Base-by-base conservation (phyloP, 2,888 invertebrate genomes). In the Eupithecia inturbata region DNA sequence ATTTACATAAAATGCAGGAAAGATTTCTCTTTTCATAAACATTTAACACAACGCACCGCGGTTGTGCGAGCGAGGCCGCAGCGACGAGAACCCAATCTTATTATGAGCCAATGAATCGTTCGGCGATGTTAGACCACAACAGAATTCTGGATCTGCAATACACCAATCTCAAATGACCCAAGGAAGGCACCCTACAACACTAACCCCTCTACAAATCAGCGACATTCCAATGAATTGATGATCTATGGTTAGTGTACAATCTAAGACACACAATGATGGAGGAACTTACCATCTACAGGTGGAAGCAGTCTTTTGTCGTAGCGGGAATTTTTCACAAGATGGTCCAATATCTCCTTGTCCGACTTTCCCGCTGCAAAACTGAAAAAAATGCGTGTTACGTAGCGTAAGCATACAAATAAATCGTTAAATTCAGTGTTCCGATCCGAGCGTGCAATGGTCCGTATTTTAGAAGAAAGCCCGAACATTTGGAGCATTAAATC, bases 301-400 rank as follows among this genome's bases (percentile, higher is more conserved):
- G 98, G 98, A 88, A 98, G 96, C 91, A 98, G 96, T 95, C 98
- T 96, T 95, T 98, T 98, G 95, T 98, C 98, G 95, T 98, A 98
- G 93, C 98, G 97, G 89, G 97, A 97, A 88, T 96, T 96, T 94
- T 96, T 96, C 89, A 98, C 95, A 87, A 98, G 96, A 94, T 97
- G 96, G 96, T 98, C 98, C 95, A 98, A 95, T 92, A 98, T 98
- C 95, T 98, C 97, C 95, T 98, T 98, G 96, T 98, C 98, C 91
- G 98, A 98, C 95, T 97, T 97, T 86, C 97, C 97, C 94, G 97
- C 97, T 92, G 97, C 97, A 94, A 97, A 97, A 95, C 97, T 97
- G 95, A 73, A 95, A 95, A 81, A 68, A 81, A 60, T n/a, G 81
- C 45, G 76, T 74, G 72, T 78, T 78, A 75, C 72, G 70, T 78